These are phyloP conservation scores for Lagenorhynchus albirostris DNA, from an alignment of 2,113 vertebrate genomes.

Conservation along the genomic window DNA sequence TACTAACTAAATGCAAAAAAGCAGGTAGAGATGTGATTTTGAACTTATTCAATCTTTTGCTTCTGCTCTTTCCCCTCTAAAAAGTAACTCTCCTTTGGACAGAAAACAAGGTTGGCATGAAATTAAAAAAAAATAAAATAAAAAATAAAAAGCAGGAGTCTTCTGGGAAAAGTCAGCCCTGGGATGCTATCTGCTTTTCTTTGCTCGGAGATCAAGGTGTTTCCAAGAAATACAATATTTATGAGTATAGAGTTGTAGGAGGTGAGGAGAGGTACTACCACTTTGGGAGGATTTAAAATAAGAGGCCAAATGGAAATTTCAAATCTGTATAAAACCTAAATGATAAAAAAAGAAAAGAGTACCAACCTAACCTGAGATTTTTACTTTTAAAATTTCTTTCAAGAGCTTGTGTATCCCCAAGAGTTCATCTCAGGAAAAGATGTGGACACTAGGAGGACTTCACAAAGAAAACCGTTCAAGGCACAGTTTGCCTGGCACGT, in stretches of 20 bases:
- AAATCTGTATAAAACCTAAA: slow-evolving; percentile 15
- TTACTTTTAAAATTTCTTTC: background rate
- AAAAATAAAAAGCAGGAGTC: background rate
- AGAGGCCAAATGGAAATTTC: slow-evolving; percentile 7
- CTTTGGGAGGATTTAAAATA: slow-evolving; percentile 17
- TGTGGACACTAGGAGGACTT: background rate
- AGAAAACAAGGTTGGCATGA: background rate
- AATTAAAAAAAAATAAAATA: background rate
- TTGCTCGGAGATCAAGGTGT: slow-evolving; percentile 47
- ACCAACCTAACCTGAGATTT: background rate
- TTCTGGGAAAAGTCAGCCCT: background rate
- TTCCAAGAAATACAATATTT: slow-evolving; percentile 58
- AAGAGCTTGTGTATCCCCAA: background rate
- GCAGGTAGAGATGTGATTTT: background rate
- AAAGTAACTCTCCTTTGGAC: background rate
- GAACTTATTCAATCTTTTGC: background rate
- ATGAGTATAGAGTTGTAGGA: slow-evolving; percentile 6
- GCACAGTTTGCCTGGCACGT: background rate
- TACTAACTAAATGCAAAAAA: slow-evolving; percentile 1
- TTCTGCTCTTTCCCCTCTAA: background rate
- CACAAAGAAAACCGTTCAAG: background rate
- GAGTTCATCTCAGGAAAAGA: background rate
- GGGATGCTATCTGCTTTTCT: slow-evolving; percentile 3
- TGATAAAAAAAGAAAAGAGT: background rate
- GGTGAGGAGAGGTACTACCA: background rate